Base-by-base conservation (phyloP, 2,888 invertebrate genomes). In the Eupithecia tripunctaria region DNA sequence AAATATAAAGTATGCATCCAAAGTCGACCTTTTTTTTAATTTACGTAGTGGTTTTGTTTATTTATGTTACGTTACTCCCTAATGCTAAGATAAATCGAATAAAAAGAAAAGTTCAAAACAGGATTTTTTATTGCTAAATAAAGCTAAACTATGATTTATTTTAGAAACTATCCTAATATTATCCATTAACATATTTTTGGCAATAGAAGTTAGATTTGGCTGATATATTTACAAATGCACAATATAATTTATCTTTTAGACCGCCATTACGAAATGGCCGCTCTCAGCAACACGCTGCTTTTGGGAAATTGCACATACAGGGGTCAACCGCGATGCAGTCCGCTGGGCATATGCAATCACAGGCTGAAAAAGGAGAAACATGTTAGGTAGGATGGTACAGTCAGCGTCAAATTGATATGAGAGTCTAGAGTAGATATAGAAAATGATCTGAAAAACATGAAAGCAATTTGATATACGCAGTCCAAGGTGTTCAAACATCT, bases 261-360 rank as follows among this genome's bases (percentile, higher is more conserved):
- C 77, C 70, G 36, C 67, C 68, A 67, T 64, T 70, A 69, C 80
- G 84, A 85, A 82, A 85, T 86, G 84, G 84, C 82, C 76, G 70
- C 73, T n/a, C 87, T 62, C 81, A 80, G 79, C 92, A 91, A 75
- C 93, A 93, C 67, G 82, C 93, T 6, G 94, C 94, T 78, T 77
- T 87, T 7, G 94, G 94, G 86, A 91, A 94, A 15, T 78, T 84
- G 78, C 94, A 94, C 3, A 91, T 92, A 80, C 94, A 94, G 0
- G 94, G 93, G 65, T 93, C 90, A n/a, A 88, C 91, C 47, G 88
- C 83, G 78, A 94, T 92, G 78, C 94, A 93, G 79, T 91, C 84
- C 18, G 91, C 86, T 0, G 94, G 93, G 73, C 93, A 92, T 2
- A 83, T 85, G 81, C 94, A 94, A 70, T 86, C 81, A 77, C 94